Conservation (phyloP, 2,113 vertebrate species). For the Nycticorax nycticorax region DNA sequence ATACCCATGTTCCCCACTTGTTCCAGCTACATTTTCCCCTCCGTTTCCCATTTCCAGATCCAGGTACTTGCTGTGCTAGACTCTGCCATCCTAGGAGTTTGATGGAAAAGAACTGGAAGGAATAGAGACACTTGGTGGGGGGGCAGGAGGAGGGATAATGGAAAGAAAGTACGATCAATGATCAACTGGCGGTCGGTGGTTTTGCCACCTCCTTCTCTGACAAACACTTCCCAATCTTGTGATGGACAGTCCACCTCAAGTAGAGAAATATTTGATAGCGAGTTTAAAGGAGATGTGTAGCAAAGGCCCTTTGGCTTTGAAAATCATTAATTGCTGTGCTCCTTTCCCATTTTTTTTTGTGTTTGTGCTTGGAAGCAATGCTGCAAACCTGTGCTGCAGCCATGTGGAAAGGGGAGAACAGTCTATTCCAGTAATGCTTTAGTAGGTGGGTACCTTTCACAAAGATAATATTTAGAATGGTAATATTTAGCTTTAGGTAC, state of each 20-base stretch:
- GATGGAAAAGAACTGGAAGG: not conserved
- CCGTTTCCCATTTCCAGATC: not conserved
- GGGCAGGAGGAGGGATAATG: not conserved
- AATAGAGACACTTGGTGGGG: not conserved
- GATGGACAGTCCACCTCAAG: not conserved
- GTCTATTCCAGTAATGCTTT: not conserved
- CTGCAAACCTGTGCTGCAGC: not conserved
- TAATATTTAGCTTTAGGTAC: not conserved
- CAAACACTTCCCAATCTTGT: not conserved
- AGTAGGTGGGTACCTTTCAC: not conserved
- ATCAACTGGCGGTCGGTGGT: rapidly evolving
- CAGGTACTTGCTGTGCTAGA: not conserved
- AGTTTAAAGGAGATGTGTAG: not conserved
- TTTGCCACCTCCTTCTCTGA: not conserved
- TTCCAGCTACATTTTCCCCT: not conserved
- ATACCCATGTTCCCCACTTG: not conserved
- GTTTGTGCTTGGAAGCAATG: not conserved
- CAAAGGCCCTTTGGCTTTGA: not conserved
- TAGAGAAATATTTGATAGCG: not conserved
- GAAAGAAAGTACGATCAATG: not conserved
- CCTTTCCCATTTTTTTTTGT: not conserved
- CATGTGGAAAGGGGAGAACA: not conserved
- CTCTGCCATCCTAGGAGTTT: not conserved
- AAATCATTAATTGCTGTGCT: not conserved
- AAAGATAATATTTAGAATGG: not conserved